Percentiles rank a stretch among this genome's conserved stretches.
phyloP scores from a whole-genome alignment of 2,797 vertebrate species.

The Menidia menidia region DNA sequence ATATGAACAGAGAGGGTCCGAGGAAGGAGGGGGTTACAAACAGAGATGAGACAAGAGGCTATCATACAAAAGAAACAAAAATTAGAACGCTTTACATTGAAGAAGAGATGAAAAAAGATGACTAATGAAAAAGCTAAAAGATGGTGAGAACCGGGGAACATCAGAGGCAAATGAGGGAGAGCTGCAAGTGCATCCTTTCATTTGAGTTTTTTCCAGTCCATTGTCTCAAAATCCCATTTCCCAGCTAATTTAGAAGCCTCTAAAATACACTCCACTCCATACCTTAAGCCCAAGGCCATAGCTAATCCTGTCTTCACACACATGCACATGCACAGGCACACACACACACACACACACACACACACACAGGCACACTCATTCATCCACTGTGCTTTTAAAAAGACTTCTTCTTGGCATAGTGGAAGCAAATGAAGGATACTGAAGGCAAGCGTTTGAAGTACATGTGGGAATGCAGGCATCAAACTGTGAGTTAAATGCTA shows the following conservation, averaged over 20 bases:
- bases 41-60: constrained; percentile 13
- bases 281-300: constrained; percentile 82
- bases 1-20: constrained; percentile 44
- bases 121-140: constrained; percentile 17
- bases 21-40: constrained; percentile 3
- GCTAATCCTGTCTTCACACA: constrained; percentile 77
- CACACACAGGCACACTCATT: constrained; percentile 63
- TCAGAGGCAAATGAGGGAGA: constrained; percentile 73
- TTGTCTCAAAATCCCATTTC: constrained; percentile 84
- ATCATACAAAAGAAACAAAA: background rate
- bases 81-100: background rate
- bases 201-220: constrained; percentile 76
- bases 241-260: constrained; percentile 83
- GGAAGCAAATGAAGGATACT: constrained; percentile 76
- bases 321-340: constrained; percentile 53
- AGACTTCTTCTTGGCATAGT: constrained; percentile 80
- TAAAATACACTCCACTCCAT: constrained; percentile 83
- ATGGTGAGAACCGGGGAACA: constrained; percentile 52
- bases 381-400: constrained; percentile 78
- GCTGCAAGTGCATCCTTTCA: constrained; percentile 78
- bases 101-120: constrained; percentile 4
- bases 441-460: constrained; percentile 81
- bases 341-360: constrained; percentile 26
- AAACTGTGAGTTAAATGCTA: constrained; percentile 84
- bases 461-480: constrained; percentile 79